phyloP scores from a whole-genome alignment of 2,113 vertebrate genomes.

The Anhinga rufa region DNA sequence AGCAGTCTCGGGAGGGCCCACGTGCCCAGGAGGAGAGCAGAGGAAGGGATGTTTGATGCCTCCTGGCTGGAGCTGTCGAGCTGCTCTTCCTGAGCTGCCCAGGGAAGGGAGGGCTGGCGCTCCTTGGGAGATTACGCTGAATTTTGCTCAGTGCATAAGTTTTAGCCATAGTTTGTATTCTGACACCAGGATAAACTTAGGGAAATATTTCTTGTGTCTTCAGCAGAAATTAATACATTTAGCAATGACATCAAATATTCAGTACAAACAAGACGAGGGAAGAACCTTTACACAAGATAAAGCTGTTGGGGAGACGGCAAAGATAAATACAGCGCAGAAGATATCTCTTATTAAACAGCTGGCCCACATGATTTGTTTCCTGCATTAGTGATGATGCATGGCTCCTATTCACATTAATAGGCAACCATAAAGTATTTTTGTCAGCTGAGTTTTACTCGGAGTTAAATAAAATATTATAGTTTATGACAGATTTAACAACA shows the following conservation, averaged over 20 bases:
- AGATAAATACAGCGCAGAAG: constrained; percentile 14
- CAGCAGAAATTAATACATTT: background rate
- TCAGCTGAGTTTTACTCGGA: constrained; percentile 29
- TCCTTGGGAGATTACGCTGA: background rate
- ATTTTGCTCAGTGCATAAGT: background rate
- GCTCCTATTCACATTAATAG: constrained; percentile 41
- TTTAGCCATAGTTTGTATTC: background rate
- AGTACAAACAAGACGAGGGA: background rate
- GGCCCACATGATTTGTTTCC: constrained; percentile 18
- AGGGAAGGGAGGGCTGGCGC: background rate
- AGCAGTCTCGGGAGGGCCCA: background rate
- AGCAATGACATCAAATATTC: background rate
- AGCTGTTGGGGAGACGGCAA: background rate
- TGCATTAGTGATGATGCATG: constrained; percentile 17
- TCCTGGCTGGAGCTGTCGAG: background rate
- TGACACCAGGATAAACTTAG: background rate
- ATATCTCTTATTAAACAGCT: constrained; percentile 27
- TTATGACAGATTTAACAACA: constrained; percentile 46
- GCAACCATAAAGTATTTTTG: constrained; percentile 47
- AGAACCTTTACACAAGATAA: background rate
- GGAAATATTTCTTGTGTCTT: background rate
- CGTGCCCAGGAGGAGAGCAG: background rate
- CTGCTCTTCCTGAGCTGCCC: background rate
- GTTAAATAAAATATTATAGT: constrained; percentile 58
- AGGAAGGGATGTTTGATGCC: fast-evolving